Conservation (phyloP, 2,888 invertebrate genomes). For the Gymnosoma rotundatum region DNA sequence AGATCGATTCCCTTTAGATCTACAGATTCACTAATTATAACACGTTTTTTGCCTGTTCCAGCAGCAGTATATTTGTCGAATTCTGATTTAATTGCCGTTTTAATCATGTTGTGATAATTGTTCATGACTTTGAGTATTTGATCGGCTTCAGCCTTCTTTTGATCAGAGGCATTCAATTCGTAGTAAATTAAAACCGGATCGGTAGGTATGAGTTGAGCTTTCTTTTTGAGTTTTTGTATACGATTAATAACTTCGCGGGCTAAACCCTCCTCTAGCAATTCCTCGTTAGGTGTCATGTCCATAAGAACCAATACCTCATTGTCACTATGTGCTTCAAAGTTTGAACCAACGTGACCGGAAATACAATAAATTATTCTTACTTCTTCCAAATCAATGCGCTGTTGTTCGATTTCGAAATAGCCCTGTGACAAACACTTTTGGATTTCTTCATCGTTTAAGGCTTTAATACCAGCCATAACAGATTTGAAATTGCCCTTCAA, state of each 20-base stretch:
- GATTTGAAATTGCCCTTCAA: constrained; percentile 95
- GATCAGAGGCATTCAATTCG: constrained; percentile 80
- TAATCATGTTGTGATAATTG: constrained; percentile 90
- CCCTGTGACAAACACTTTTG: constrained; percentile 88
- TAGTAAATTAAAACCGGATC: constrained; percentile 94
- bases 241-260: constrained; percentile 98
- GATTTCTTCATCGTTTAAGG: constrained; percentile 89
- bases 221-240: constrained; percentile 97
- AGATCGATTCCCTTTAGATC: constrained; percentile 88
- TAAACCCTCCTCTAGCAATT: constrained; percentile 96
- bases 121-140: constrained; percentile 87
- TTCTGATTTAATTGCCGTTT: constrained; percentile 90
- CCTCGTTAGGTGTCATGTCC: constrained; percentile 93
- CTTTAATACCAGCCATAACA: constrained; percentile 91
- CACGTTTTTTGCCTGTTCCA: constrained; percentile 73
- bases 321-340: constrained; percentile 95
- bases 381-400: constrained; percentile 90
- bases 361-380: constrained; percentile 87
- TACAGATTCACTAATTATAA: constrained; percentile 77
- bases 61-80: constrained; percentile 82
- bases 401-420: constrained; percentile 88
- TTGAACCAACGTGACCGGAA: constrained; percentile 82
- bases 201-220: constrained; percentile 94
- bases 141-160: constrained; percentile 71
- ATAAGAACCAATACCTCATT: constrained; percentile 94